phyloP scores from a whole-genome alignment of 2,113 vertebrate species.

The Xenus cinereus region DNA sequence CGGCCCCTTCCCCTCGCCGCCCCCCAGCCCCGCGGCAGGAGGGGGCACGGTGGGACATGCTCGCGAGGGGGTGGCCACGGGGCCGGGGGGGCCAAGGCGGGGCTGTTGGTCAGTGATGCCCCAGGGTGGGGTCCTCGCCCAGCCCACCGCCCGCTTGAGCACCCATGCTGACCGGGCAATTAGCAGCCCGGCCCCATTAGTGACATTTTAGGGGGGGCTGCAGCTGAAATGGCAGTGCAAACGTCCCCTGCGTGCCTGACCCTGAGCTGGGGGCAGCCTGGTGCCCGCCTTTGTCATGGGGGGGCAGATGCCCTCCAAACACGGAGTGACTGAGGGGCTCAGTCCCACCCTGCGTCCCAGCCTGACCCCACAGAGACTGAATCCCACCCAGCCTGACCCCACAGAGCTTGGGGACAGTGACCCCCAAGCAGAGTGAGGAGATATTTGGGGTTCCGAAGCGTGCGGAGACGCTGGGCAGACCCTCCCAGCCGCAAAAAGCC shows the following conservation, averaged over 20 bases:
- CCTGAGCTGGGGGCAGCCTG: not conserved
- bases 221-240: not conserved
- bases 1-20: not conserved
- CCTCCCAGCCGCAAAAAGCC: not conserved
- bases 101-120: rapidly evolving
- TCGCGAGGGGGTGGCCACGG: rapidly evolving
- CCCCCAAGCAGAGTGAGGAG: not conserved
- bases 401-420: not conserved
- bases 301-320: not conserved
- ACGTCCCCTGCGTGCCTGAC: not conserved
- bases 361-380: not conserved
- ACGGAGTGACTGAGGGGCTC: not conserved
- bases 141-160: too few species aligned
- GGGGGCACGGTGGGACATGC: rapidly evolving
- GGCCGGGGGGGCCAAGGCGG: not conserved
- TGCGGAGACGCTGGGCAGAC: not conserved
- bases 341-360: not conserved
- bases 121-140: not conserved
- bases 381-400: not conserved
- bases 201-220: not conserved
- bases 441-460: not conserved
- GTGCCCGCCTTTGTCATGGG: rapidly evolving
- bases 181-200: not conserved
- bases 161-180: not conserved
- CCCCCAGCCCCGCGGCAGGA: not conserved